Conservation (phyloP, 2,113 vertebrate species). For the Spheniscus mendiculus region DNA sequence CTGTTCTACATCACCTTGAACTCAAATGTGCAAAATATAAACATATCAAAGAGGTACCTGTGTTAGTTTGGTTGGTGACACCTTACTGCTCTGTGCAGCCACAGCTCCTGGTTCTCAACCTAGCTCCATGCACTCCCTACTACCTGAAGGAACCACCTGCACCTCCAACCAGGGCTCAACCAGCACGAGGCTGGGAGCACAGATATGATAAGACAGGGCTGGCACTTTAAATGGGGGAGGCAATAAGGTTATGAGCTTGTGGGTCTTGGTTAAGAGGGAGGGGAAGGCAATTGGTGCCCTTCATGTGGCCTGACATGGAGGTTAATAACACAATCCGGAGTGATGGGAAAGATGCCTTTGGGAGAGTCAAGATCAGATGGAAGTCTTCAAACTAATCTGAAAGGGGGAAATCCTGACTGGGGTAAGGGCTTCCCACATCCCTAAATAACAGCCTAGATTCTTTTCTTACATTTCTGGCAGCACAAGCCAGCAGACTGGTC, state of each 20-base stretch:
- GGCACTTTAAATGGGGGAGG: background rate
- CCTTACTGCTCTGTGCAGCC: background rate
- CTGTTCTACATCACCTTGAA: background rate
- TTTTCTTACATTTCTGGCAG: background rate
- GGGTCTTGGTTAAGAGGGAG: background rate
- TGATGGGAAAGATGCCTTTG: background rate
- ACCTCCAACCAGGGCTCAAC: background rate
- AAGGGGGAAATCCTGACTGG: background rate
- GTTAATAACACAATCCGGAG: background rate
- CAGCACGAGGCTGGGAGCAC: background rate
- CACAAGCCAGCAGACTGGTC: background rate
- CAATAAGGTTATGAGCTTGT: background rate
- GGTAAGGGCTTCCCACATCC: background rate
- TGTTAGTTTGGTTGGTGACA: background rate
- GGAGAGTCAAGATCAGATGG: background rate
- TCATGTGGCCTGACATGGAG: background rate
- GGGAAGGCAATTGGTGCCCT: background rate
- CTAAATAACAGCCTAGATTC: background rate
- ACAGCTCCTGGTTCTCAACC: background rate
- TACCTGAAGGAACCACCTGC: background rate
- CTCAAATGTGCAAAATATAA: background rate
- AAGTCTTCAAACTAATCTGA: background rate
- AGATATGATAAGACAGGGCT: background rate
- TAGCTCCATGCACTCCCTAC: background rate
- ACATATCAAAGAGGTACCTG: background rate